Evolutionary conservation across 2,113 vertebrate species (phyloP).

Genomic region (Prochilodus magdalenae): DNA sequence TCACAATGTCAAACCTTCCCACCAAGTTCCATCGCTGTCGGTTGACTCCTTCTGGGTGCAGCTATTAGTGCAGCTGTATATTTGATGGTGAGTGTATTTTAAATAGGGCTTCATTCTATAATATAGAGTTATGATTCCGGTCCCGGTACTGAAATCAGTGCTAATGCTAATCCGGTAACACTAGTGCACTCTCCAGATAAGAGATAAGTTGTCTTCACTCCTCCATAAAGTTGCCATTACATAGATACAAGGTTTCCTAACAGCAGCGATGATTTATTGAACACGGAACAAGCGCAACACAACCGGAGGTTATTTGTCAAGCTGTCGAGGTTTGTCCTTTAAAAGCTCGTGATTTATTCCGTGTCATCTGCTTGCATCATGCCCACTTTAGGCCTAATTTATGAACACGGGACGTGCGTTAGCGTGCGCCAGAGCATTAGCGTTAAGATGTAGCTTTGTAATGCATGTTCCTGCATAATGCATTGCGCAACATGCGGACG

Average conservation of each 20-base stretch:
- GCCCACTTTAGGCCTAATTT: not conserved
- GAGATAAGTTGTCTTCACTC: no score
- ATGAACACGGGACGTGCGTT: not conserved
- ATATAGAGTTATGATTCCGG: no score
- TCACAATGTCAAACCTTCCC: no score
- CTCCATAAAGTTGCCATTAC: not conserved
- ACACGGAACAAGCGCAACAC: not conserved
- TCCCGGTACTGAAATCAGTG: no score
- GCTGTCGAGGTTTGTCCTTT: not conserved
- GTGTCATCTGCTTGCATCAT: not conserved
- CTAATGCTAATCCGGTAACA: no score
- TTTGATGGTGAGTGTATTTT: no score
- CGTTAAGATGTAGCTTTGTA: not conserved
- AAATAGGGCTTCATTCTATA: no score
- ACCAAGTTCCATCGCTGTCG: no score
- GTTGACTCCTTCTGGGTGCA: no score
- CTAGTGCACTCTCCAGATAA: no score
- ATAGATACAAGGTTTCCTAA: not conserved
- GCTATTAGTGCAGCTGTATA: no score
- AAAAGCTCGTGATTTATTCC: not conserved
- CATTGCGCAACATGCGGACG: not conserved
- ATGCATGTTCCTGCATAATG: not conserved
- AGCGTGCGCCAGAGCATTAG: not conserved
- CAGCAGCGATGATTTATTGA: not conserved
- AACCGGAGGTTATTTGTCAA: conserved; percentile 13